Conservation (phyloP, 2,888 invertebrate genomes). For the Steinernema hermaphroditum region DNA sequence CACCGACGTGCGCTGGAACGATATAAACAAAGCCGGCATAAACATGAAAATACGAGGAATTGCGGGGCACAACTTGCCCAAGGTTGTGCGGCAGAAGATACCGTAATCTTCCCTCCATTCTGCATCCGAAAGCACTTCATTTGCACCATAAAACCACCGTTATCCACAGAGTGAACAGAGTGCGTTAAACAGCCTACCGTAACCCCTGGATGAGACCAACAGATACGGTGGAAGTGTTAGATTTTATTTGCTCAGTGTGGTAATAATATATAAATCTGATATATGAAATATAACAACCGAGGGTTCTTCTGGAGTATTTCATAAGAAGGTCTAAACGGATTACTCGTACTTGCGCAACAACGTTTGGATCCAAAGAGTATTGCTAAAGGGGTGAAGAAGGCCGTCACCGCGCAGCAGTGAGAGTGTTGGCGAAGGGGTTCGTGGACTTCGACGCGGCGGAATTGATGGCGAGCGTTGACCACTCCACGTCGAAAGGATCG, state of each 20-base stretch:
- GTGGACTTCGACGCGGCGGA: conserved; percentile 6
- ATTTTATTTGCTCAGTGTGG: no score
- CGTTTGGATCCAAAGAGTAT: neutral
- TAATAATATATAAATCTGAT: neutral
- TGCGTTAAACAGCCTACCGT: no score
- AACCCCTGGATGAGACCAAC: no score
- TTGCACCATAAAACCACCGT: no score
- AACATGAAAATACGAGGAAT: conserved; percentile 14
- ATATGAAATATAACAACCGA: neutral
- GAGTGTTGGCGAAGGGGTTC: conserved; percentile 13
- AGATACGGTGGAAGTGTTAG: no score
- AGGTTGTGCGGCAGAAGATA: no score
- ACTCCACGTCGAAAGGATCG: conserved; percentile 64
- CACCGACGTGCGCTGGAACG: neutral
- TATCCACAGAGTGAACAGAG: no score
- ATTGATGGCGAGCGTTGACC: conserved; percentile 49
- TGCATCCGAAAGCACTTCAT: no score
- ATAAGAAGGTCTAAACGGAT: neutral
- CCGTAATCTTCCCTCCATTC: no score
- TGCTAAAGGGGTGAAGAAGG: neutral
- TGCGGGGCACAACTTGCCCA: no score
- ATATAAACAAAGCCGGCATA: conserved; percentile 22
- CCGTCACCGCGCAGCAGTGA: neutral
- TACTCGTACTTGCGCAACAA: conserved; percentile 10
- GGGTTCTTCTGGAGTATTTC: no score